These are phyloP conservation scores for Piaya cayana DNA, from an alignment of 2,113 vertebrate genomes.

Conservation along the genomic window DNA sequence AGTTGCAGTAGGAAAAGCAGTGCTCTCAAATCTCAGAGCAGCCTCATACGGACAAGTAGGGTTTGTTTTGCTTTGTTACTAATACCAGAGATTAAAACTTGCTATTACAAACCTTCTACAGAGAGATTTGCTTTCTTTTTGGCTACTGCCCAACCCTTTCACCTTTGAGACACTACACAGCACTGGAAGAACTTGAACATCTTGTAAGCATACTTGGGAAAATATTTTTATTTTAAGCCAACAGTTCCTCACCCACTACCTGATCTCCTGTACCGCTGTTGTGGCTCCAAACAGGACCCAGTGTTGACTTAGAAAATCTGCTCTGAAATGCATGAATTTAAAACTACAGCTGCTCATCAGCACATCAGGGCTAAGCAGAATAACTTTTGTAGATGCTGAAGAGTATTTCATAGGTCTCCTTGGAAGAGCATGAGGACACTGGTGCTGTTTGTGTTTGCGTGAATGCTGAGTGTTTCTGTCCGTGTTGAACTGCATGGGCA, in stretches of 20 bases:
- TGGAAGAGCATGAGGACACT: too few species aligned
- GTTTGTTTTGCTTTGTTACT: constrained; percentile 51
- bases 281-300: neutral
- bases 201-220: neutral
- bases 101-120: constrained; percentile 30
- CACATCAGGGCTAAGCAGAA: neutral
- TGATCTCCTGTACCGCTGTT: neutral
- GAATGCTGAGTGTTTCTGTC: too few species aligned
- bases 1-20: constrained; percentile 5
- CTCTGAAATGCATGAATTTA: neutral
- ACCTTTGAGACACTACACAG: neutral
- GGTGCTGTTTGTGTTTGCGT: too few species aligned
- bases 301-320: neutral
- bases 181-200: neutral
- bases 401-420: neutral
- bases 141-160: neutral
- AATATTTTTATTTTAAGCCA: constrained; percentile 18
- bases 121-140: constrained; percentile 13
- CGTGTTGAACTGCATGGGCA: too few species aligned
- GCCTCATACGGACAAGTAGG: neutral
- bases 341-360: neutral
- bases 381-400: neutral
- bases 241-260: neutral
- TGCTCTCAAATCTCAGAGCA: constrained; percentile 8
- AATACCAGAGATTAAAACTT: constrained; percentile 34